Percentiles rank a stretch among this genome's conserved stretches.
Conservation (phyloP, 2,113 vertebrate species). For the Ia io region DNA sequence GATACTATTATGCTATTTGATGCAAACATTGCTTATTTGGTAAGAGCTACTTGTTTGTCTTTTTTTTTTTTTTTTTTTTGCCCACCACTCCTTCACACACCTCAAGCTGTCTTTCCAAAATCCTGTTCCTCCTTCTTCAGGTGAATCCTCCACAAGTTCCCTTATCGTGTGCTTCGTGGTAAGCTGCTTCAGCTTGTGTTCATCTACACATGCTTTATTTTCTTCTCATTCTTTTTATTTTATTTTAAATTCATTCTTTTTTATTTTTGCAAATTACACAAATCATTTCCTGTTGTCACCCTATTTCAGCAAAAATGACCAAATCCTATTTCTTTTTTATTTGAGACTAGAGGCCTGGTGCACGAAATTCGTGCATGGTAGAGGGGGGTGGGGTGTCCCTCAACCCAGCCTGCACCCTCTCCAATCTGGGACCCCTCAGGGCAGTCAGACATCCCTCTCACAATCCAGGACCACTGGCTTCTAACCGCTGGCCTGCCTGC, state of each 20-base stretch:
- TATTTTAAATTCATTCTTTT: conserved; percentile 7
- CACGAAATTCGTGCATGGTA: too few relatives aligned
- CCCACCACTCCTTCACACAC: not conserved
- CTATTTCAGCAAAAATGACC: not conserved
- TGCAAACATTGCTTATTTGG: not conserved
- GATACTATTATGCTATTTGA: not conserved
- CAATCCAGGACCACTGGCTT: too few relatives aligned
- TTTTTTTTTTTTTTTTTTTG: not conserved
- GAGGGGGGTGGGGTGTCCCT: too few relatives aligned
- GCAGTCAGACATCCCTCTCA: too few relatives aligned
- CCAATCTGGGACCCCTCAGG: too few relatives aligned
- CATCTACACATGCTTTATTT: not conserved
- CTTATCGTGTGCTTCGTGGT: not conserved
- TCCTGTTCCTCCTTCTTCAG: not conserved
- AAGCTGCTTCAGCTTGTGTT: not conserved
- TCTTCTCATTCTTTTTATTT: not conserved
- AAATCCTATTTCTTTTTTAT: not conserved
- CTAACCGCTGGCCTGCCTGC: too few relatives aligned
- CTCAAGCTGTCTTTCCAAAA: not conserved
- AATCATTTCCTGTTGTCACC: conserved; percentile 18
- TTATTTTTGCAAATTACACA: conserved; percentile 14
- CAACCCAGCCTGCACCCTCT: too few relatives aligned
- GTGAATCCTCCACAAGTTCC: not conserved
- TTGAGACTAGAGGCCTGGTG: not conserved
- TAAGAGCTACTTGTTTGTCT: not conserved